These are phyloP conservation scores for Sinohyriopsis cumingii DNA, from an alignment of 2,888 invertebrate species.

Conservation along the genomic window DNA sequence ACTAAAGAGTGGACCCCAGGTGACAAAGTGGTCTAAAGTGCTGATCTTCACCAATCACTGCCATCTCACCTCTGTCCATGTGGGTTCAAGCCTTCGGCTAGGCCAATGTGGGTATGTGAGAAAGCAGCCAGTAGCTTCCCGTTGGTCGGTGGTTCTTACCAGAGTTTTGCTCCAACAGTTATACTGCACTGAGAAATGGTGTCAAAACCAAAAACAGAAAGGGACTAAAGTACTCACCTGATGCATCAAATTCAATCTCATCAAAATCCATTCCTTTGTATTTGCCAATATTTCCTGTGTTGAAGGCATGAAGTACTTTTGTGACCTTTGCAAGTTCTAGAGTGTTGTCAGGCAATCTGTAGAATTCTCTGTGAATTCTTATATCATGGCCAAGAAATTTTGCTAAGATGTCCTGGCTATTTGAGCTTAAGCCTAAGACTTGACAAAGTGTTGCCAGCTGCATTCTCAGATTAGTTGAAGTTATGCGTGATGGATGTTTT, in stretches of 20 bases:
- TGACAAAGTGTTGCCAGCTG: constrained; percentile 35
- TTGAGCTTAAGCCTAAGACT: constrained; percentile 26
- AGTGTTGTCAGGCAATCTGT: constrained; percentile 22
- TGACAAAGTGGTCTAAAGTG: no score
- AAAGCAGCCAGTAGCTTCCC: no score
- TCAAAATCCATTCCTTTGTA: not conserved
- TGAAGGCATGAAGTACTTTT: constrained; percentile 17
- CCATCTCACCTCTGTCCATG: no score
- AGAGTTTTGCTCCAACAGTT: no score
- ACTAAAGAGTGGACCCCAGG: no score
- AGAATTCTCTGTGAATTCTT: constrained; percentile 25
- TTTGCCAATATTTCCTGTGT: constrained; percentile 12
- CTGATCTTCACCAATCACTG: no score
- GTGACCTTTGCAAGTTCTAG: constrained; percentile 28
- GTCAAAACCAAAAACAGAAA: no score
- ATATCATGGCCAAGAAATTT: constrained; percentile 35
- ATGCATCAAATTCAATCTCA: constrained; percentile 1
- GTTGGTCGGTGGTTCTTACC: no score
- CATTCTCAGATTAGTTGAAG: constrained; percentile 29
- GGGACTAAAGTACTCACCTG: not conserved
- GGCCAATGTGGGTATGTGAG: no score
- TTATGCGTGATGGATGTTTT: constrained; percentile 16
- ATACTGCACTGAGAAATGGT: no score
- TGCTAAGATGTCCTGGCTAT: constrained; percentile 25
- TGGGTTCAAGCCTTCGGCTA: no score